Base-by-base conservation (phyloP, 2,888 invertebrate genomes). In the Drosophila anomalipes region DNA sequence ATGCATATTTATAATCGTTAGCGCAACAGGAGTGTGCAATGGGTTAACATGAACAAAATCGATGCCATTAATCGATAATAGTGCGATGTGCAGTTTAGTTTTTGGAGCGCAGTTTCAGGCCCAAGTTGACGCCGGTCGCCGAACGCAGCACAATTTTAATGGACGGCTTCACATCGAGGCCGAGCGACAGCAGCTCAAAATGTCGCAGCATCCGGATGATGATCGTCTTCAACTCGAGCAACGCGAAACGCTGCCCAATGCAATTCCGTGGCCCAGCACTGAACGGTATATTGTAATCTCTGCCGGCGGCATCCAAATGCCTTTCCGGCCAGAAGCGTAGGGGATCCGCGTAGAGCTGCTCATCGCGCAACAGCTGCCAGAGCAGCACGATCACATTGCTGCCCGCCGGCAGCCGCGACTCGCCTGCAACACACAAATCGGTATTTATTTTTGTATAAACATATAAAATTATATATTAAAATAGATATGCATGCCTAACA, bases 201-300 rank as follows among this genome's bases (percentile, higher is more conserved):
- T 91, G 69, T 0, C 86, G 79, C 62, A 93, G 39, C 49, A 93
- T 73, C 56, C 92, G 91, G 4, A 86, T 84, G 7, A 93, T 51
- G 32, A 92, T 84, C 16, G 90, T 88, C 57, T 93, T 92, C 41
- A 93, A 79, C 71, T 93, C 92, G 10, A 90, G 75, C 53, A 91
- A 54, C 0, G 93, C 93, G 75, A 91, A 92, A n/a, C 89, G 89
- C 54, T 93, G 93, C 0, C 93, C 93, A 67, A 93, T 91, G 67
- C 93, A 93, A 70, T 93, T 96, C 58, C 96, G 94, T 0, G 95
- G 95, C 4, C 93, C 93, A 9, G 93, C 93, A 70, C 92, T 92
- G 49, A 93, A 93, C 1, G 93, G 93, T 73, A 93, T 91, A 72
- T 57, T 57, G 39, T 88, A 91, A 71, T 77, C 75, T 63, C 74